A percentile compares a stretch with the other conserved stretches of the same genome.
Conservation (phyloP, 2,113 vertebrate species). For the Ceyx cyanopectus region DNA sequence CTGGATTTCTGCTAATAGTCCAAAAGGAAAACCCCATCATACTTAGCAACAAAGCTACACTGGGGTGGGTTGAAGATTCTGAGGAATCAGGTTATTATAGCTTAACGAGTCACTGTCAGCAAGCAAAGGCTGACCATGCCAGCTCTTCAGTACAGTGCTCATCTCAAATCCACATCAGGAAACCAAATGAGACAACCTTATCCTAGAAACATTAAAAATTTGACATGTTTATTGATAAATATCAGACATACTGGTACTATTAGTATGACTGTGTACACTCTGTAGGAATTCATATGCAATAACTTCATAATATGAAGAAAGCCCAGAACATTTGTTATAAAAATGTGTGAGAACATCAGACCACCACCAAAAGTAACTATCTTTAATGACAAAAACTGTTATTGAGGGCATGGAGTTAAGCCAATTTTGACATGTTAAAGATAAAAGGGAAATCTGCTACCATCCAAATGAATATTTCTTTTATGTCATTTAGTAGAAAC, state of each 20-base stretch:
- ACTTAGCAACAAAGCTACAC: background rate
- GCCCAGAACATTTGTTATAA: constrained; percentile 57
- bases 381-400: constrained; percentile 58
- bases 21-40: background rate
- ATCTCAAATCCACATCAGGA: background rate
- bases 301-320: constrained; percentile 25
- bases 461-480: background rate
- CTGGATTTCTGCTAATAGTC: background rate
- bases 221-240: background rate
- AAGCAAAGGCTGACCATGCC: background rate
- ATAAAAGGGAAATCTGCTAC: constrained; percentile 3
- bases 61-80: background rate
- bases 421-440: constrained; percentile 15
- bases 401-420: constrained; percentile 9
- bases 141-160: background rate
- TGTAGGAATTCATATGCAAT: constrained; percentile 35
- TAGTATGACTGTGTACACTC: background rate
- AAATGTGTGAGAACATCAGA: constrained; percentile 54
- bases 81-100: background rate
- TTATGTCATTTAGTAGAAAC: background rate
- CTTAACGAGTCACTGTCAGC: background rate
- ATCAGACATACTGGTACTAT: constrained; percentile 1
- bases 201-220: constrained; percentile 19
- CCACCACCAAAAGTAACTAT: constrained; percentile 53
- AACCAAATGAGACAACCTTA: background rate